These are phyloP conservation scores for Pseudopodoces humilis DNA, from an alignment of 2,113 vertebrate species.

Conservation along the genomic window DNA sequence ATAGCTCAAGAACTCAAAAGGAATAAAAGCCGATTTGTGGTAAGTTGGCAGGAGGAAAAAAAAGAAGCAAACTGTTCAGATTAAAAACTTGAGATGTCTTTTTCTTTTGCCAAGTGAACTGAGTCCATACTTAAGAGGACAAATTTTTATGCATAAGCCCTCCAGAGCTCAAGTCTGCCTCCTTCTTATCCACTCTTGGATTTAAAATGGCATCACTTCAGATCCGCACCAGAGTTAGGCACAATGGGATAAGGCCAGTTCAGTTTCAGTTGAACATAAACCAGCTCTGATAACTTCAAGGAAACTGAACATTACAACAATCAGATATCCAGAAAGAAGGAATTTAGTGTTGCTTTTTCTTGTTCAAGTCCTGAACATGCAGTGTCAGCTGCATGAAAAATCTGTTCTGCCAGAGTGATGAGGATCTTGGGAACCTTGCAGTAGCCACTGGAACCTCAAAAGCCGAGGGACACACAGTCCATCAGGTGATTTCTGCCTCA, in stretches of 20 bases:
- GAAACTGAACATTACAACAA: conserved; percentile 34
- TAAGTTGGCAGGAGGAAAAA: background rate
- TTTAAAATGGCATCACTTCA: background rate
- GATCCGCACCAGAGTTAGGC: background rate
- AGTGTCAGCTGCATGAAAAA: background rate
- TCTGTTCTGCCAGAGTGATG: background rate
- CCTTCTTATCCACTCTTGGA: background rate
- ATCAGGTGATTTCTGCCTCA: background rate
- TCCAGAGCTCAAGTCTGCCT: background rate
- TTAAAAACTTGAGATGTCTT: background rate
- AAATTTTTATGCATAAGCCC: background rate
- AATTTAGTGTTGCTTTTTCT: background rate
- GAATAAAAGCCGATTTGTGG: background rate
- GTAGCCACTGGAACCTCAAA: background rate
- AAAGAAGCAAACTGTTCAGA: background rate
- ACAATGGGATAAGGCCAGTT: background rate
- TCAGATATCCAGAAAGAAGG: conserved; percentile 24
- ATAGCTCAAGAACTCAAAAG: background rate
- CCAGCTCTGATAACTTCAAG: conserved; percentile 23
- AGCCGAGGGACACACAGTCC: background rate
- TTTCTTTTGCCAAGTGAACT: conserved; percentile 6
- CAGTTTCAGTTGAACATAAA: conserved; percentile 51
- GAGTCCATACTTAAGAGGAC: background rate
- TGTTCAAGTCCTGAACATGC: background rate
- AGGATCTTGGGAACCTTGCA: background rate